phyloP scores from a whole-genome alignment of 2,797 vertebrate species.

The Menidia menidia region DNA sequence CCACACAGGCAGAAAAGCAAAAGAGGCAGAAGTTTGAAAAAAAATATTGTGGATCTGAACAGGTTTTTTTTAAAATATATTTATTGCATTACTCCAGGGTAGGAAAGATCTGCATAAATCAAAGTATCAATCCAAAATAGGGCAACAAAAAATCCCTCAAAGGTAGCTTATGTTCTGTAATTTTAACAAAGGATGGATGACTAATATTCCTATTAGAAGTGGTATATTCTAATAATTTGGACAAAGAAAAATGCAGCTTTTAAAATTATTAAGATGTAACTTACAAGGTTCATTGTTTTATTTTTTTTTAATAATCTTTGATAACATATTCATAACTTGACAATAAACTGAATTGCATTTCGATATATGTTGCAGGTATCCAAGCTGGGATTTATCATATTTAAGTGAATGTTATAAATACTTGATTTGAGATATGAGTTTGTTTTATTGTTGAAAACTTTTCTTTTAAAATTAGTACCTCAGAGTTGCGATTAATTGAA shows the following conservation, averaged over 20 bases:
- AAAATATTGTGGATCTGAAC: constrained; percentile 33
- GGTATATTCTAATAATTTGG: constrained; percentile 13
- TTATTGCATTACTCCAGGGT: constrained; percentile 48
- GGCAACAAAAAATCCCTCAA: constrained; percentile 45
- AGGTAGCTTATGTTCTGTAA: constrained; percentile 47
- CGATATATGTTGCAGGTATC: constrained; percentile 41
- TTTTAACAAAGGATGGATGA: constrained; percentile 22
- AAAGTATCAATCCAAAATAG: constrained; percentile 43
- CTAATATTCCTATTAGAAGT: constrained; percentile 35
- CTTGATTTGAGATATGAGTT: not conserved
- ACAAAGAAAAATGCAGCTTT: constrained; percentile 18
- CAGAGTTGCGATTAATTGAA: not conserved
- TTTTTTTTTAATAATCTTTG: constrained; percentile 32
- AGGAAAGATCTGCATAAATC: constrained; percentile 57
- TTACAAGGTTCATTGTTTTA: constrained; percentile 19
- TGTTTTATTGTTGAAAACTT: not conserved
- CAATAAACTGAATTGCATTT: constrained; percentile 26
- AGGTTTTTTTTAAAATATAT: constrained; percentile 56
- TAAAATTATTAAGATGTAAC: constrained; percentile 14
- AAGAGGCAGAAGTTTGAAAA: not conserved
- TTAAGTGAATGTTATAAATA: not conserved
- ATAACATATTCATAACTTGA: constrained; percentile 29
- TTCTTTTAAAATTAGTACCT: constrained; percentile 4
- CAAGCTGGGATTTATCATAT: not conserved
- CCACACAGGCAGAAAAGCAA: constrained; percentile 5